Base-by-base conservation (phyloP, 2,888 invertebrate species). In the Epistrophe eligans region DNA sequence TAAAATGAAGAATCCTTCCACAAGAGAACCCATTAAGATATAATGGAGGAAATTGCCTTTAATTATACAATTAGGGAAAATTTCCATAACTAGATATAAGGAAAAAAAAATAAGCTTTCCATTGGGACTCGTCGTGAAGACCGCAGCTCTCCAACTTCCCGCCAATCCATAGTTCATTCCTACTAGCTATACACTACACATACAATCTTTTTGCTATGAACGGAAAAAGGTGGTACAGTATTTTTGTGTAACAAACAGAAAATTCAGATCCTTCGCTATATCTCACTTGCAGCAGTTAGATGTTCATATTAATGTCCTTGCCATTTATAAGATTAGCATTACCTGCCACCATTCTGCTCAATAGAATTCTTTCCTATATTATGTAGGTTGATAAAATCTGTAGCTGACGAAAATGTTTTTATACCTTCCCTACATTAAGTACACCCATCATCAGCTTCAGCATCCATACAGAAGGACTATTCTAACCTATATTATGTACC, bases 261-360 rank as follows among this genome's bases (percentile, higher is more conserved):
- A 13, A 62, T 76, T 64, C 57, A 72, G 58, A 79, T 50, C 70
- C 71, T 45, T 70, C 15, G 1, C 43, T 15, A 7, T 43, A 43
- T 43, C 6, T 77, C 74, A 77, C 73, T 85, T 82, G 71, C 82
- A 82, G 87, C 71, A 70, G 15, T 43, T 15, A 6, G 15, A 15
- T 6, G 15, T 11, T 43, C 82, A 76, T 83, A 83, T 76, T 79
- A 87, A 82, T 83, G 74, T 79, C 83, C 71, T 83, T 87, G 74
- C 66, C 87, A 87, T 87, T 87, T 79, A 79, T 82, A 79, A 83
- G 64, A 83, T 79, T 82, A 81, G 81, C 62, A 81, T 85, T 77
- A 77, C 72, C 73, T 52, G 62, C 73, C 77, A 85, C 73, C 62
- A 67, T 7, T 77, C 13, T 15, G 13, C 84, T 85, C 81, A 85